Evolutionary conservation across 2,113 vertebrate genomes (phyloP).

Genomic region (Anas platyrhynchos): DNA sequence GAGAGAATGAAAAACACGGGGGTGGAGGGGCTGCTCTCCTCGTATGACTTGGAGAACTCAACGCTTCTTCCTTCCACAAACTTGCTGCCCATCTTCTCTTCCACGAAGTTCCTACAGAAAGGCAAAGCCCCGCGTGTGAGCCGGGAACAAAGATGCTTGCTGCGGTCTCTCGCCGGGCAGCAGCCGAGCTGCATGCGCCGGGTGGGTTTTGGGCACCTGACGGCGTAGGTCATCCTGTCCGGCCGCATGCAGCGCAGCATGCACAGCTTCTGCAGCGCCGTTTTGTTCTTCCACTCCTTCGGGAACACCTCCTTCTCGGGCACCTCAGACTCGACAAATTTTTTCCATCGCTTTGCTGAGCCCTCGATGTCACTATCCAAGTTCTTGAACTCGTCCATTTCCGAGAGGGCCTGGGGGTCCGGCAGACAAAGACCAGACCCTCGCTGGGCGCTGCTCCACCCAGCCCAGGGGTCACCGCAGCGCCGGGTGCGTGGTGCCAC

Average conservation of each 20-base stretch:
- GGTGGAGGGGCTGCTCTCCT: constrained; percentile 77
- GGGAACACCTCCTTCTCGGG: constrained; percentile 79
- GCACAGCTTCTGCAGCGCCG: constrained; percentile 78
- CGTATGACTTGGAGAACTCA: constrained; percentile 74
- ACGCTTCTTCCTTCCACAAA: constrained; percentile 75
- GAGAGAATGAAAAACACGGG: constrained; percentile 82
- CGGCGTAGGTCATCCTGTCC: constrained; percentile 80
- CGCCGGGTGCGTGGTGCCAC: rapidly evolving
- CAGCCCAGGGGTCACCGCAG: rapidly evolving
- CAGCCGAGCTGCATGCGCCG: rapidly evolving
- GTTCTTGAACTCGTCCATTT: constrained; percentile 80
- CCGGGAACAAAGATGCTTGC: rapidly evolving
- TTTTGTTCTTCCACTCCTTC: constrained; percentile 81
- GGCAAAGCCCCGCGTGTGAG: rapidly evolving
- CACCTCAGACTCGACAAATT: constrained; percentile 76
- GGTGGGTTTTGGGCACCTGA: constrained; percentile 25
- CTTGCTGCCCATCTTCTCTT: constrained; percentile 82
- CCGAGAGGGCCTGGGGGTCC: constrained; percentile 70
- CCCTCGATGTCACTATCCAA: constrained; percentile 78
- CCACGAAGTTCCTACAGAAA: constrained; percentile 77
- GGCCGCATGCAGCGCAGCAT: constrained; percentile 80
- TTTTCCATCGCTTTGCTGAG: constrained; percentile 80
- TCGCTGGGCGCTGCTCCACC: not conserved
- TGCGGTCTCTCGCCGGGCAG: not conserved
- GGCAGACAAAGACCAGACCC: not conserved